Evolutionary conservation across 2,113 vertebrate genomes (phyloP).

Genomic region (Rhynchopsitta pachyrhyncha): DNA sequence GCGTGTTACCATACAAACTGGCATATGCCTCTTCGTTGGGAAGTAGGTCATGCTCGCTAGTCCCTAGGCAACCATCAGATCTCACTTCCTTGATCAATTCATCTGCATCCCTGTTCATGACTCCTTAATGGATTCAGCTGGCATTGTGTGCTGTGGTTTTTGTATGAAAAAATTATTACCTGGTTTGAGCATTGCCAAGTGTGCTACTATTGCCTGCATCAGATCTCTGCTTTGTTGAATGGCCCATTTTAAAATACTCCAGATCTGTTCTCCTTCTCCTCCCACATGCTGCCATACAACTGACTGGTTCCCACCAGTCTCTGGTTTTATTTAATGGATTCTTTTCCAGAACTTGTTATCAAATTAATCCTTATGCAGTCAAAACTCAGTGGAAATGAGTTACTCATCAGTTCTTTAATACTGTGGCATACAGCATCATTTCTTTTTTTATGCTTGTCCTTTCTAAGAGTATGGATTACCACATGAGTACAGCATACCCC

Average conservation of each 20-base stretch:
- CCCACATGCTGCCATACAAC: neutral
- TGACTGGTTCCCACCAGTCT: neutral
- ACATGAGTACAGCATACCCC: neutral
- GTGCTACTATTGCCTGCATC: neutral
- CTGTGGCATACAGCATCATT: neutral
- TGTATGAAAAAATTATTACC: neutral
- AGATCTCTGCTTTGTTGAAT: neutral
- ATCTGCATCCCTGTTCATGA: neutral
- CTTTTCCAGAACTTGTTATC: neutral
- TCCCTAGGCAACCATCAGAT: slow-evolving; percentile 51
- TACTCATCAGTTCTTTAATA: neutral
- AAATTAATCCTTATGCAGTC: neutral
- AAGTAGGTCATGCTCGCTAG: slow-evolving; percentile 33
- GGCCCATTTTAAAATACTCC: slow-evolving; percentile 5
- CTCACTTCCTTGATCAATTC: slow-evolving; percentile 37
- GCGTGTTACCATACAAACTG: neutral
- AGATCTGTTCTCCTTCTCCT: neutral
- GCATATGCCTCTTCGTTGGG: neutral
- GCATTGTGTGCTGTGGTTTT: neutral
- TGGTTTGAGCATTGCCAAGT: slow-evolving; percentile 5
- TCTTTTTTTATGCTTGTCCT: neutral
- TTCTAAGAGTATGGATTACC: neutral
- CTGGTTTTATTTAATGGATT: neutral
- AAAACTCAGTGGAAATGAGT: neutral
- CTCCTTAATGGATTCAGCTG: neutral